A percentile compares a stretch with the other conserved stretches of the same genome.
Evolutionary conservation across 2,797 vertebrate genomes (phyloP).

Genomic region (Sphaeramia orbicularis): DNA sequence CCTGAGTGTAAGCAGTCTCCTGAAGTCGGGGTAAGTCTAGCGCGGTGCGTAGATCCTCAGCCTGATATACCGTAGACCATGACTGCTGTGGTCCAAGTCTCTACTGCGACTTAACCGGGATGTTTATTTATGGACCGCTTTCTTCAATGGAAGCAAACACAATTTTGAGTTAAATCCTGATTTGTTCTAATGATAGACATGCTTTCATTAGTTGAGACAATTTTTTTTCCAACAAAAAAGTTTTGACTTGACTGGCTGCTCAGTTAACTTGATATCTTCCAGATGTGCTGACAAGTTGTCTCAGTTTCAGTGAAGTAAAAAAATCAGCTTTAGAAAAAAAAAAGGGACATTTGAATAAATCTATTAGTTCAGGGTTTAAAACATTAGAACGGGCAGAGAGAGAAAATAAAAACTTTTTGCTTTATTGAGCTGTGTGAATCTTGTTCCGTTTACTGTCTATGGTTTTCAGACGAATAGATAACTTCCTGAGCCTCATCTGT

Average conservation of each 20-base stretch:
- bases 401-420: conserved; percentile 34
- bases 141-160: conserved; percentile 75
- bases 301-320: conserved; percentile 53
- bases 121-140: conserved; percentile 78
- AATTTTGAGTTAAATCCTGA: conserved; percentile 73
- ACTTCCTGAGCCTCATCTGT: conserved; percentile 67
- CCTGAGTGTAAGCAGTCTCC: conserved; percentile 58
- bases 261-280: conserved; percentile 78
- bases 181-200: conserved; percentile 76
- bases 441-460: conserved; percentile 35
- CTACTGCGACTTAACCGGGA: conserved; percentile 35
- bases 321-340: conserved; percentile 5
- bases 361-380: conserved; percentile 55
- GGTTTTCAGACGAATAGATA: conserved; percentile 65
- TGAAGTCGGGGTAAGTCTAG: conserved; percentile 54
- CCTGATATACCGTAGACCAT: conserved; percentile 64
- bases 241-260: conserved; percentile 74
- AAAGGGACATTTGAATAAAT: conserved; percentile 50
- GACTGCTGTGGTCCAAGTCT: conserved; percentile 72
- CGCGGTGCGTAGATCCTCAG: conserved; percentile 68
- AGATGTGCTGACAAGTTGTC: conserved; percentile 82
- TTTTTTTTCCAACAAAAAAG: conserved; percentile 43
- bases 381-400: conserved; percentile 20
- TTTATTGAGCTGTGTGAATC: conserved; percentile 15
- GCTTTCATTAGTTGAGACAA: conserved; percentile 69